These are phyloP conservation scores for Xiphydria camelus DNA, from an alignment of 2,888 invertebrate species.

Conservation along the genomic window DNA sequence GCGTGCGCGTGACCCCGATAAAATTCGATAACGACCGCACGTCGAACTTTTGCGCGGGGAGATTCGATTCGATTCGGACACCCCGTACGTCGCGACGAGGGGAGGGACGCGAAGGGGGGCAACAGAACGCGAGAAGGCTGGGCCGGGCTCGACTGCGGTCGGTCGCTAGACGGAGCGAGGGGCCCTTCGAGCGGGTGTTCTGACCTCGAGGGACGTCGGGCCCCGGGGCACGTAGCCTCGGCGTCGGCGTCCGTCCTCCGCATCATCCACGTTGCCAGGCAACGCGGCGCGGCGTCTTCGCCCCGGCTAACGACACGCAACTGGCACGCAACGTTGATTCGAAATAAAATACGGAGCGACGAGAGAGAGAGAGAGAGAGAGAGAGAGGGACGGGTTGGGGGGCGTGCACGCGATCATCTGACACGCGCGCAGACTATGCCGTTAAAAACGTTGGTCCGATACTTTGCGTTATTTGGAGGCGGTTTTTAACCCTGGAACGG, in stretches of 20 bases:
- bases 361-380: slow-evolving; percentile 3
- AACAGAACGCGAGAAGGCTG: not conserved
- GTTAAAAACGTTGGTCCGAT: too few relatives aligned
- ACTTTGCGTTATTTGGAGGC: too few relatives aligned
- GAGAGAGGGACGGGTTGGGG: not conserved
- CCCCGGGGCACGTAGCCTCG: slow-evolving; percentile 34
- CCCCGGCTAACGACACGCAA: not conserved
- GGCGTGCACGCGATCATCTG: not conserved
- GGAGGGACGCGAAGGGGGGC: not conserved
- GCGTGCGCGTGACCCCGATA: too few relatives aligned
- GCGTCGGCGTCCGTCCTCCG: slow-evolving; percentile 12
- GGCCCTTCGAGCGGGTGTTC: slow-evolving; percentile 41
- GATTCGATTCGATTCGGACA: too few relatives aligned
- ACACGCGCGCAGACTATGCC: too few relatives aligned
- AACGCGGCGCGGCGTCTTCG: slow-evolving; percentile 31
- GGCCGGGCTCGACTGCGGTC: not conserved
- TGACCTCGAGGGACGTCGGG: slow-evolving; percentile 47
- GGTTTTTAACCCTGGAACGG: too few relatives aligned
- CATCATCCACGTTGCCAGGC: slow-evolving; percentile 40
- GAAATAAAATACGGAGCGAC: not conserved
- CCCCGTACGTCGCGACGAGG: too few relatives aligned
- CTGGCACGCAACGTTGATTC: not conserved
- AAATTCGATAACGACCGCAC: too few relatives aligned
- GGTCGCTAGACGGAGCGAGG: slow-evolving; percentile 29
- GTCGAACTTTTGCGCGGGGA: too few relatives aligned